These are phyloP conservation scores for Oncopodura yosiiana DNA, from an alignment of 1,140 invertebrate genomes.

Conservation along the genomic window DNA sequence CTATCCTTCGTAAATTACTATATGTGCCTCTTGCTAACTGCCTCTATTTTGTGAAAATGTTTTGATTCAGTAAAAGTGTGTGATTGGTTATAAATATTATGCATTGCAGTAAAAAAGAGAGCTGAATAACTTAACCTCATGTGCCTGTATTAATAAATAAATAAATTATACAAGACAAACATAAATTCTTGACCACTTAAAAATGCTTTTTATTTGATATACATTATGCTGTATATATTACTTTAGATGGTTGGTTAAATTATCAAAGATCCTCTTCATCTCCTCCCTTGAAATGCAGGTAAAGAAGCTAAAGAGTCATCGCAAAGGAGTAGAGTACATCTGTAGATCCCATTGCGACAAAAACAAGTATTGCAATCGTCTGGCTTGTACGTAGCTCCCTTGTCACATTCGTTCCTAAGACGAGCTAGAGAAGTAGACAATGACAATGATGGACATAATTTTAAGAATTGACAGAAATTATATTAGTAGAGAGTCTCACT, in stretches of 20 bases:
- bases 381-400: conserved; percentile 3
- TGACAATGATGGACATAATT: too few relatives aligned
- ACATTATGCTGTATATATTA: too few relatives aligned
- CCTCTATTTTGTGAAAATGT: too few relatives aligned
- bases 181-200: background rate
- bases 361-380: conserved; percentile 10
- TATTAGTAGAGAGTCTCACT: too few relatives aligned
- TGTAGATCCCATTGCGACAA: background rate
- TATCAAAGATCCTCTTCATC: too few relatives aligned
- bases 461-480: too few relatives aligned
- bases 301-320: background rate
- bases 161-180: background rate
- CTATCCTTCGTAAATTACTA: too few relatives aligned
- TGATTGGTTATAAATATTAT: too few relatives aligned
- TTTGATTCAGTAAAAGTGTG: too few relatives aligned
- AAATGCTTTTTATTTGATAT: background rate
- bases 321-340: conserved; percentile 10
- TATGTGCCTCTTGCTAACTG: too few relatives aligned
- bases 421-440: too few relatives aligned
- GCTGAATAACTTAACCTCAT: background rate
- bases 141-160: background rate
- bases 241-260: too few relatives aligned
- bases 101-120: background rate
- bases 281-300: background rate
- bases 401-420: conserved; percentile 9